Base-by-base conservation (phyloP, 64 coral and sea anemone genomes). In the Trachythela sp. region DNA sequence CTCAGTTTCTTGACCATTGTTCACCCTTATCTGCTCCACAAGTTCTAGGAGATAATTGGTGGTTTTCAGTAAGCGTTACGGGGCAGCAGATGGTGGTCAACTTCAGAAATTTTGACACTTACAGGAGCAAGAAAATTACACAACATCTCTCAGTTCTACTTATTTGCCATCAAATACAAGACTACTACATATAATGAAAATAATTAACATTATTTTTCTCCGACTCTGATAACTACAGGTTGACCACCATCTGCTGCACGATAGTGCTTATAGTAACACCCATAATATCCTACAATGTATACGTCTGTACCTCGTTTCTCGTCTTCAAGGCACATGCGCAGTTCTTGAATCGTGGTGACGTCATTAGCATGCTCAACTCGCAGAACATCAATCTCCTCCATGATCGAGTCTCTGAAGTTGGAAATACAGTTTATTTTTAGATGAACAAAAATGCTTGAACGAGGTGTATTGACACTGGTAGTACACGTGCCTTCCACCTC, bases 381-480 rank as follows among this genome's bases (percentile, higher is more conserved):
- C 35, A 92, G 87, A 34, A 92, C 70, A 32, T 95, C 94, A 20
- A 95, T 34, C 76, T 95, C 94, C 36, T 95, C 94, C 48, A 95
- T 87, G 54, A 95, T 91, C 18, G 77, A 87, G 59, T 95, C 84
- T 38, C 94, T 92, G 43, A 39, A 84, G 18, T 33, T 37, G 13
- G 35, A 36, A 17, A 80, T 36, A 15, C 33, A 10, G 33, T 72
- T 80, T 45, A 45, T 45, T 45, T 45, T 45, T 45, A 45, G 4
- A 45, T 45, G 42, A 45, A 45, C 42, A 45, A 45, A 4, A 45
- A 11, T 45, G 42, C 11, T 45, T 45, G 22, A 54, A 39, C 22
- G 18, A 4, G 18, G 84, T 9, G 51, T 40, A 48, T 11, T 9
- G 13, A 45, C 42, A 45, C 4, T 45, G 42, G 4, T 4, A 45